phyloP scores from a whole-genome alignment of 2,113 vertebrate genomes.

The Polypterus bichir region DNA sequence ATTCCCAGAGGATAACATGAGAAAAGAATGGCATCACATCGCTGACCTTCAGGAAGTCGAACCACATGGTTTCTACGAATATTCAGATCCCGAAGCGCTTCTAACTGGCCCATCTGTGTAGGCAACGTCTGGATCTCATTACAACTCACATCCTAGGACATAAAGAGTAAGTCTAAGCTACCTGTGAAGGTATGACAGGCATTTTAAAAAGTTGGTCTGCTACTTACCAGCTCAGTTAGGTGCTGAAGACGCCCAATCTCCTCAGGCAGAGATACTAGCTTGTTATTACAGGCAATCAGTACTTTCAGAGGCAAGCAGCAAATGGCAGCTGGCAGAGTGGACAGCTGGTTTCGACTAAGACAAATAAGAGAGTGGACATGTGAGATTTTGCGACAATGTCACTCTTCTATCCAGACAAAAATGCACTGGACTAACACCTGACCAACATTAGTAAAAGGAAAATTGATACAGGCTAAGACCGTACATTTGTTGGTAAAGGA shows the following conservation, averaged over 20 bases:
- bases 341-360: constrained; percentile 85
- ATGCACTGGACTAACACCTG: too few species aligned
- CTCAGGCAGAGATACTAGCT: constrained; percentile 83
- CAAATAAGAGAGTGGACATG: constrained; percentile 13
- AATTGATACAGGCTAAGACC: too few species aligned
- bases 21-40: neutral
- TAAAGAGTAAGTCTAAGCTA: constrained; percentile 3
- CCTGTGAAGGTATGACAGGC: too few species aligned
- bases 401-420: too few species aligned
- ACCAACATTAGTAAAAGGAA: too few species aligned
- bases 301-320: constrained; percentile 87
- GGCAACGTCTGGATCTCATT: constrained; percentile 92
- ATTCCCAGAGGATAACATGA: neutral
- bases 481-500: too few species aligned
- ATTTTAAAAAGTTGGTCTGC: neutral
- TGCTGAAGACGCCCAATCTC: constrained; percentile 77
- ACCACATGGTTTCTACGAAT: constrained; percentile 86
- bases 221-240: constrained; percentile 84
- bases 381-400: too few species aligned
- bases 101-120: constrained; percentile 75
- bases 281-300: constrained; percentile 92
- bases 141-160: constrained; percentile 83
- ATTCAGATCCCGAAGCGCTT: constrained; percentile 79
- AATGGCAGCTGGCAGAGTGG: constrained; percentile 69
- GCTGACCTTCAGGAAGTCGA: constrained; percentile 71